phyloP scores from a whole-genome alignment of 2,888 invertebrate species.

The Ditula angustiorana region DNA sequence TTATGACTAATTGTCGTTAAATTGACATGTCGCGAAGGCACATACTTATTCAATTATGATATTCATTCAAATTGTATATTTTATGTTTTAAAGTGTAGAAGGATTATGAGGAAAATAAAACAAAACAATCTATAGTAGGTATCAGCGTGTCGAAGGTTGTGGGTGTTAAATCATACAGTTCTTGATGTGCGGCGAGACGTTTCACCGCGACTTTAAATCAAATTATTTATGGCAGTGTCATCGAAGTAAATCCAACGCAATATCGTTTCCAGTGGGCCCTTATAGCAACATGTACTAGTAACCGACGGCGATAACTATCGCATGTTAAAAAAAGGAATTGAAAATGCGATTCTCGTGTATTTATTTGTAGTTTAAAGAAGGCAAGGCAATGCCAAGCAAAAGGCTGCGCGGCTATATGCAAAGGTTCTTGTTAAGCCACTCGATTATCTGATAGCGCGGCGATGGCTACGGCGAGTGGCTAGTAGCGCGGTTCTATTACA shows the following conservation, averaged over 20 bases:
- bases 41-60: background rate
- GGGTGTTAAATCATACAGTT: conserved; percentile 59
- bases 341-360: conserved; percentile 38
- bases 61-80: background rate
- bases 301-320: conserved; percentile 2
- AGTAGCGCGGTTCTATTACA: conserved; percentile 51
- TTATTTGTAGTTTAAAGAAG: conserved; percentile 29
- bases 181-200: conserved; percentile 51
- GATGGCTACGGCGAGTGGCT: conserved; percentile 32
- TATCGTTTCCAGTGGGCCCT: conserved; percentile 1
- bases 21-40: conserved; percentile 21
- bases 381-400: conserved; percentile 28
- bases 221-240: conserved; percentile 58
- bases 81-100: conserved; percentile 3
- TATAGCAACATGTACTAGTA: background rate
- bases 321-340: conserved; percentile 20
- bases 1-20: conserved; percentile 49
- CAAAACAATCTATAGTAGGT: conserved; percentile 45
- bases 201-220: conserved; percentile 53
- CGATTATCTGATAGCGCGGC: conserved; percentile 46
- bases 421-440: conserved; percentile 39
- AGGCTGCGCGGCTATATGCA: conserved; percentile 17
- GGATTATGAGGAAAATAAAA: conserved; percentile 51
- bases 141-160: conserved; percentile 50
- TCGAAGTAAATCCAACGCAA: conserved; percentile 45